Base-by-base conservation (phyloP, 2,113 vertebrate species). In the Sander vitreus region DNA sequence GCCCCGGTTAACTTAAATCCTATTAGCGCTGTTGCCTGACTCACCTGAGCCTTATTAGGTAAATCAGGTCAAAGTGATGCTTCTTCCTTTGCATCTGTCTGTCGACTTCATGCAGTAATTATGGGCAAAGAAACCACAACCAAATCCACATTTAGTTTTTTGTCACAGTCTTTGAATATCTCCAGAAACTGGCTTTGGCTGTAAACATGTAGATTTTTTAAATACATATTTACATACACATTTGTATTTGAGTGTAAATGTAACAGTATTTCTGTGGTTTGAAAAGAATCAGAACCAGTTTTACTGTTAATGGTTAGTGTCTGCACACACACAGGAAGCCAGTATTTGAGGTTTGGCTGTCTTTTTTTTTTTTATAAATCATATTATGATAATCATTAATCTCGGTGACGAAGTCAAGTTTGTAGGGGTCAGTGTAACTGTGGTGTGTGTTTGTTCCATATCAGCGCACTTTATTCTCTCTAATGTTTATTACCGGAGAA, bases 1-100 rank as follows among this genome's bases (percentile, higher is more conserved):
- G 30, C 75, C 50, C 16, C 39, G 66, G 55, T 75, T 69, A 72
- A 27, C 67, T 59, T 67, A 86, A 93, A 78, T 83, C 88, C 71
- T 81, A 78, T 90, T 88, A 85, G 70, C 19, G 23, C 70, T 53
- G 45, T 65, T 13, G 55, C 27, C 73, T 86, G 78, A 91, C 75
- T 91, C 91, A 89, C 85, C 57, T 11, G 4, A 36, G 73, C 76
- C 87, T 79, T 90, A 75, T 90, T 84, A 79, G 67, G 81, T 86
- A 78, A 93, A 93, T 90, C 81, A 85, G 89, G 78, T 73, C 83
- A 72, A 76, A 84, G 68, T 47, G 51, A 66, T 19, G 45, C 67
- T 48, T 59, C 36, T 55, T 76, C 59, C 67, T 74, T 74, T 58
- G 36, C 48, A 68, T 65, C 27, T 73, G 16, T 68, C 57, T 76